Evolutionary conservation across 1,140 invertebrate genomes (phyloP).

Genomic region (Phocides pigmalion): DNA sequence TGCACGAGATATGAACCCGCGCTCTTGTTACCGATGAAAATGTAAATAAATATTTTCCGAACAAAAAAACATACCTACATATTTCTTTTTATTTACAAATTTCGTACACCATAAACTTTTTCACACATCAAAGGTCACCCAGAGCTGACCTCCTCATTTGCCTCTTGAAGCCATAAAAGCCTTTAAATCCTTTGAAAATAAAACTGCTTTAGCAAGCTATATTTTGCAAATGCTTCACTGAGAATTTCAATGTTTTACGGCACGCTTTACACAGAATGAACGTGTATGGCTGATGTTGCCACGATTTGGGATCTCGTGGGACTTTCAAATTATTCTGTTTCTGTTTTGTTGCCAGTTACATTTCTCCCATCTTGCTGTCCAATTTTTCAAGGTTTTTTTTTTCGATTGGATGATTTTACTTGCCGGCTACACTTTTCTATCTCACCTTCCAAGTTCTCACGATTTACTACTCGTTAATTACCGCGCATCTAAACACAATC

Average conservation of each 20-base stretch:
- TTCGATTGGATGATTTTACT: too few species aligned
- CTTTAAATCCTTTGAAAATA: constrained; percentile 32
- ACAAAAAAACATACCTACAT: background rate
- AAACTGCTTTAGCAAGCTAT: constrained; percentile 26
- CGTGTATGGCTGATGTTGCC: constrained; percentile 6
- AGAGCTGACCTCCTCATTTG: constrained; percentile 21
- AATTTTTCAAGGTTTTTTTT: too few species aligned
- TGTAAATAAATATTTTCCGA: background rate
- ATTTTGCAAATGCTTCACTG: constrained; percentile 32
- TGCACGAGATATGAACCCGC: too few species aligned
- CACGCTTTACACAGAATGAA: constrained; percentile 23
- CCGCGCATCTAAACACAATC: too few species aligned
- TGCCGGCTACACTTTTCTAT: too few species aligned
- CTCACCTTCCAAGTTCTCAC: too few species aligned
- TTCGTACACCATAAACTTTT: background rate
- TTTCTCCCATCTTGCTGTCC: too few species aligned
- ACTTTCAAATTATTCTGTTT: too few species aligned
- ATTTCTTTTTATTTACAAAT: background rate
- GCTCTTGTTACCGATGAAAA: too few species aligned
- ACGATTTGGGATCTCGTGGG: background rate
- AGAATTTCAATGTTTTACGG: constrained; percentile 34
- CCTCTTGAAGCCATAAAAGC: constrained; percentile 5
- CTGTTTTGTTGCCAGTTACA: too few species aligned
- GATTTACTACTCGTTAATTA: too few species aligned
- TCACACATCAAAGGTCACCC: constrained; percentile 11